Conservation (phyloP, 2,797 vertebrate genomes). For the Picus viridis region DNA sequence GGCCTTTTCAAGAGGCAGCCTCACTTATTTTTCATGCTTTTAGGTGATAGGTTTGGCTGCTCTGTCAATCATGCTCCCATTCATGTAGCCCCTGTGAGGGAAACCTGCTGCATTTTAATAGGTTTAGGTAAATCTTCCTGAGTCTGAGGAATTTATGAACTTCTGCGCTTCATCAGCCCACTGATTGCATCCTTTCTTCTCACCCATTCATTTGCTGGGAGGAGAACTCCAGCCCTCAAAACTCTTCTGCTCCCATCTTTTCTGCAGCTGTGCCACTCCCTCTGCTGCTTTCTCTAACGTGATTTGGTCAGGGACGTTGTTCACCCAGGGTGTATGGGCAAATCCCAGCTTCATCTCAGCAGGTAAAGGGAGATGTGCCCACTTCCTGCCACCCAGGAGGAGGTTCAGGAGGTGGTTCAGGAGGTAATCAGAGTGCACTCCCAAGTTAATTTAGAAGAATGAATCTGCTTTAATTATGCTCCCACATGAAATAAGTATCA, state of each 20-base stretch:
- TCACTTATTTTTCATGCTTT: background rate
- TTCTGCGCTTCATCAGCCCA: background rate
- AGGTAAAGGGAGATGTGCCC: background rate
- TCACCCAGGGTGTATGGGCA: background rate
- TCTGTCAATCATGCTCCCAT: background rate
- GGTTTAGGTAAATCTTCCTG: background rate
- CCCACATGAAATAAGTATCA: background rate
- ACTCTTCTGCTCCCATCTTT: background rate
- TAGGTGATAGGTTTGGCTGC: background rate
- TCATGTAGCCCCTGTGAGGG: background rate
- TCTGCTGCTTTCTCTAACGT: background rate
- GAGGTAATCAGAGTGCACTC: rapidly evolving
- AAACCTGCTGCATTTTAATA: background rate
- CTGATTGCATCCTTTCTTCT: slow-evolving; percentile 26
- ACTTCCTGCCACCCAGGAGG: background rate
- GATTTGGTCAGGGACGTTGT: background rate
- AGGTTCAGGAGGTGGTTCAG: background rate
- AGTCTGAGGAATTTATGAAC: slow-evolving; percentile 28
- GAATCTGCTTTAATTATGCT: background rate
- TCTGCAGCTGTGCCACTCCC: rapidly evolving
- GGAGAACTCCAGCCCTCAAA: slow-evolving; percentile 6
- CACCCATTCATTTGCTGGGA: background rate
- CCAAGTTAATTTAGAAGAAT: background rate
- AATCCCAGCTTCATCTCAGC: background rate
- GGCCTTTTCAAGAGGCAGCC: background rate